Evolutionary conservation across 2,888 invertebrate genomes (phyloP).

Genomic region (Pasiphila rectangulata): DNA sequence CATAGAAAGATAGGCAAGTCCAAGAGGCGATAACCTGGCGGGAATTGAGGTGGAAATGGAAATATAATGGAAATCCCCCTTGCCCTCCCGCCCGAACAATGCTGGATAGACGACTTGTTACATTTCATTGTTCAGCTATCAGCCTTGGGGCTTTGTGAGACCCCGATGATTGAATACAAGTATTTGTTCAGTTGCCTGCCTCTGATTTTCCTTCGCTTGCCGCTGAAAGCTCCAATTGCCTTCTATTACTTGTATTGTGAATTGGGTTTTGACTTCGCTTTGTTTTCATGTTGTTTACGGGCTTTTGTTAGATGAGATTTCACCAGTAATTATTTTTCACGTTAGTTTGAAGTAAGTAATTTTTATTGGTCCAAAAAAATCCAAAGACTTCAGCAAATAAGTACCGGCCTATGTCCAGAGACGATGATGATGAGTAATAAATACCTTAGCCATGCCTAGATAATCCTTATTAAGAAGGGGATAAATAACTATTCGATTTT

Average conservation of each 20-base stretch:
- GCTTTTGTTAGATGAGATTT: neutral
- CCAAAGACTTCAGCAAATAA: too few relatives aligned
- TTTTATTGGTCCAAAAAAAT: too few relatives aligned
- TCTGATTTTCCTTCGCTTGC: conserved; percentile 71
- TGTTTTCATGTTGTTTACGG: conserved; percentile 17
- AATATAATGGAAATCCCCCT: conserved; percentile 75
- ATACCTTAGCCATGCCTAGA: too few relatives aligned
- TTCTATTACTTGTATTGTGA: conserved; percentile 60
- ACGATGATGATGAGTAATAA: too few relatives aligned
- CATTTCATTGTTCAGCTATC: conserved; percentile 82
- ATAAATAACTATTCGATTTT: too few relatives aligned
- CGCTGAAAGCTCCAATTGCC: conserved; percentile 67
- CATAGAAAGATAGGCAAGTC: conserved; percentile 79
- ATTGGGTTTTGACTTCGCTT: conserved; percentile 48
- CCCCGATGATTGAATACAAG: conserved; percentile 79
- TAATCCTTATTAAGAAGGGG: too few relatives aligned
- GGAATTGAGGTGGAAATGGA: conserved; percentile 80
- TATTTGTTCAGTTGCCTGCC: conserved; percentile 78
- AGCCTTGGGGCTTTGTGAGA: conserved; percentile 75
- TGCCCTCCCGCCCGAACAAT: conserved; percentile 63
- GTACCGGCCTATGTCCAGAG: too few relatives aligned
- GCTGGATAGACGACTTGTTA: conserved; percentile 79
- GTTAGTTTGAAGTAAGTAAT: neutral
- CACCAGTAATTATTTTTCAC: neutral
- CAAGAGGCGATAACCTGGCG: conserved; percentile 76